These are phyloP conservation scores for Catonia carolina DNA, from an alignment of 2,888 invertebrate species.

Conservation along the genomic window DNA sequence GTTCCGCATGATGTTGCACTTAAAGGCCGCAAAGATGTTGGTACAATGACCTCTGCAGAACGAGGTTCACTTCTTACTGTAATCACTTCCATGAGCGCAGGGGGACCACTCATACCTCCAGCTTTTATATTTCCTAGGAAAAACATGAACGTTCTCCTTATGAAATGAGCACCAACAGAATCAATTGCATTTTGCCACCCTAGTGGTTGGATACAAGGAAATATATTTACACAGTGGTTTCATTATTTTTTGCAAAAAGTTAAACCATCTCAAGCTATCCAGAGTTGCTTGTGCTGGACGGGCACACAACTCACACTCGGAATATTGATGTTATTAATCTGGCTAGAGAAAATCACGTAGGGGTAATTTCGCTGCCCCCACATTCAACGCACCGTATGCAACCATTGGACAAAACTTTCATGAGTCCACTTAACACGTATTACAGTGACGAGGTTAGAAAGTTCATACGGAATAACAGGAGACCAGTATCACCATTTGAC, in stretches of 20 bases:
- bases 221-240: constrained; percentile 38
- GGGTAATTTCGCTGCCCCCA: constrained; percentile 22
- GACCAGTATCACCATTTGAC: no score
- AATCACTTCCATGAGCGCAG: constrained; percentile 36
- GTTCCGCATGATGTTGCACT: constrained; percentile 35
- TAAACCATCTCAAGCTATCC: constrained; percentile 32
- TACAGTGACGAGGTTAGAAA: no score
- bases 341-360: constrained; percentile 22
- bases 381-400: constrained; percentile 1
- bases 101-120: constrained; percentile 39
- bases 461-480: no score
- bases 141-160: constrained; percentile 36
- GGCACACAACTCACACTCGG: constrained; percentile 28
- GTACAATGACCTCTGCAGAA: constrained; percentile 38
- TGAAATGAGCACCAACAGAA: constrained; percentile 37
- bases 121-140: constrained; percentile 38
- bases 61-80: constrained; percentile 37
- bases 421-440: no score
- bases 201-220: constrained; percentile 38
- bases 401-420: no score
- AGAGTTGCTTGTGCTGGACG: constrained; percentile 30
- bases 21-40: constrained; percentile 39
- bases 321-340: constrained; percentile 24
- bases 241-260: constrained; percentile 35
- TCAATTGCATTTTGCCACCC: constrained; percentile 34